Conservation (phyloP, 2,113 vertebrate species). For the Rissa tridactyla region DNA sequence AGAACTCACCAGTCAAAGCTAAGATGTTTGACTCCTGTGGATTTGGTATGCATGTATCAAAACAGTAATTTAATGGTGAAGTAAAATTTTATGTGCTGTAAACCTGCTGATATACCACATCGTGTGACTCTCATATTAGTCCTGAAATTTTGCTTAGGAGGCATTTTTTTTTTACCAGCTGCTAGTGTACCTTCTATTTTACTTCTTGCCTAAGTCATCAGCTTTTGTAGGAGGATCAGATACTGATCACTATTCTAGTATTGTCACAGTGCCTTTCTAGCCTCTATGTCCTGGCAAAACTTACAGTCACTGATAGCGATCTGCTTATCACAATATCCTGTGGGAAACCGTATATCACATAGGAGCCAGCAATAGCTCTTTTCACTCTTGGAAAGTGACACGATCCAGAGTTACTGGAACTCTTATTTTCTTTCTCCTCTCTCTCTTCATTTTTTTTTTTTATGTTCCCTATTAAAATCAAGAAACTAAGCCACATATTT, state of each 20-base stretch:
- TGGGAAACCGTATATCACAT: not conserved
- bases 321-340: not conserved
- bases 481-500: conserved; percentile 77
- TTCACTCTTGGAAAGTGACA: conserved; percentile 4
- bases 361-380: not conserved
- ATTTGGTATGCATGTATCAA: not conserved
- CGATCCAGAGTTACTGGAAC: conserved; percentile 35
- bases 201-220: not conserved
- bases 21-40: not conserved
- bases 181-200: not conserved
- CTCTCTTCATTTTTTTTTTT: not conserved
- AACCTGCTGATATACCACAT: not conserved
- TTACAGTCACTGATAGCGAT: not conserved
- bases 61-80: not conserved
- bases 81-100: not conserved
- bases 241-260: not conserved
- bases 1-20: not conserved
- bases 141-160: not conserved
- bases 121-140: not conserved
- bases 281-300: not conserved
- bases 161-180: not conserved
- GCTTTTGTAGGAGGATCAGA: not conserved
- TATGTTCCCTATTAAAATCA: conserved; percentile 35
- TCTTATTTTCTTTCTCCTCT: not conserved
- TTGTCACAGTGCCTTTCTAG: not conserved